Evolutionary conservation across 2,797 vertebrate species (phyloP), one percentile per base, ranked within the genome.

Genomic region (Rhinella marina): DNA sequence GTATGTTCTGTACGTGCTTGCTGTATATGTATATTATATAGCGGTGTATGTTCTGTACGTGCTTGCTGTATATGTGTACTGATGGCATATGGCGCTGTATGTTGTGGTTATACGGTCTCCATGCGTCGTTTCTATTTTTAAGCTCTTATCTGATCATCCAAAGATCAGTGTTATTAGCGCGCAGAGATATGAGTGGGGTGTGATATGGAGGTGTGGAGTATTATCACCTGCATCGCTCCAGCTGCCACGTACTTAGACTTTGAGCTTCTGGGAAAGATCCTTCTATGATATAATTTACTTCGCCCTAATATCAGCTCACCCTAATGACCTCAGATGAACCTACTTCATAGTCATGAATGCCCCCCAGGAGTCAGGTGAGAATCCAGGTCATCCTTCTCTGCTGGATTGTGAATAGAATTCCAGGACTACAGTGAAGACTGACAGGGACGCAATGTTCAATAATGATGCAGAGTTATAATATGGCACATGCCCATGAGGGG

Each of bases 191-290:
- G 29, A 72, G 17, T 19, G n/a, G 23, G 25, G n/a, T n/a, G 8
- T 64, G 16, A 41, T 41, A 41, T 41, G 41, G 41, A 17, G 68
- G 29, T 19, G 68, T 72, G 29, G 27, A 19, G 16, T 29, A 68
- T 72, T 32, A 72, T 72, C 68, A 9, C 66, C 17, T 72, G 7
- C 32, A 72, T 72, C 27, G 2, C 68, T 68, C 25, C 64, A 68
- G 11, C 64, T 72, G 68, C 66, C n/a, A 68, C 66, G 66, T 72
- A 72, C 14, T 12, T 72, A 72, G 27, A 72, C 68, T 32, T 72
- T 32, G 68, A 72, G 23, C 62, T 64, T 64, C 62, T 64, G 23
- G 59, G 19, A 61, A 6, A 61, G 59, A 61, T 61, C 59, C 59
- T 27, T 1, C 16, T 27, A 29, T 19, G 68, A 72, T 32, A 72